phyloP scores from a whole-genome alignment of 1,140 invertebrate genomes.

The Schlechtendalia chinensis region DNA sequence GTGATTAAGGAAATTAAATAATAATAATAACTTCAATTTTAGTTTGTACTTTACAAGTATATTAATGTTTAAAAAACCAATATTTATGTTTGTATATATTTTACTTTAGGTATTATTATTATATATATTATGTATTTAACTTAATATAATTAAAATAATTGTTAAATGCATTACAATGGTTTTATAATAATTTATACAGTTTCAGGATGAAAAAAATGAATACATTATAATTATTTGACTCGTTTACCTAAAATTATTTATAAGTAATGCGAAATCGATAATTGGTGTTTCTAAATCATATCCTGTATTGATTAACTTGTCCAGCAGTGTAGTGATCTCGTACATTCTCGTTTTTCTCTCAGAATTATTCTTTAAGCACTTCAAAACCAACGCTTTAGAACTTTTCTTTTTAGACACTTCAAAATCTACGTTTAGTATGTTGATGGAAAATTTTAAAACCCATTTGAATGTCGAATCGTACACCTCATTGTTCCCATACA shows the following conservation, averaged over 20 bases:
- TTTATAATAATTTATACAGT: too few relatives aligned
- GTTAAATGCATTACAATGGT: too few relatives aligned
- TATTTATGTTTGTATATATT: too few relatives aligned
- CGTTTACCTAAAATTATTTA: background rate
- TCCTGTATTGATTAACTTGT: background rate
- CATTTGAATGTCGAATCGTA: slow-evolving; percentile 11
- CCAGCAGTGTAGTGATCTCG: background rate
- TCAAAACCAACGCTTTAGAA: background rate
- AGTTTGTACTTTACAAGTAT: too few relatives aligned
- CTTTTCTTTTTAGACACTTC: slow-evolving; percentile 1
- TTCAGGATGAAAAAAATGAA: background rate
- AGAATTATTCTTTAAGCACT: slow-evolving; percentile 2
- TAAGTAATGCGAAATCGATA: background rate
- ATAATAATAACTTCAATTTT: too few relatives aligned
- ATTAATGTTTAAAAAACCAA: too few relatives aligned
- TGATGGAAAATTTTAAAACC: background rate
- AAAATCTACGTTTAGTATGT: background rate
- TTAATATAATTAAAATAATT: too few relatives aligned
- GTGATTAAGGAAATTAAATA: too few relatives aligned
- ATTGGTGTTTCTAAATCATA: slow-evolving; percentile 21
- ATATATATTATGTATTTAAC: too few relatives aligned
- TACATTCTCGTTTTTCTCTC: slow-evolving; percentile 27
- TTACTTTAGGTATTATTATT: too few relatives aligned
- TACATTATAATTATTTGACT: background rate
- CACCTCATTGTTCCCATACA: background rate